Base-by-base conservation (phyloP, 92 coral and sea anemone species). In the Meandrina meandrites region DNA sequence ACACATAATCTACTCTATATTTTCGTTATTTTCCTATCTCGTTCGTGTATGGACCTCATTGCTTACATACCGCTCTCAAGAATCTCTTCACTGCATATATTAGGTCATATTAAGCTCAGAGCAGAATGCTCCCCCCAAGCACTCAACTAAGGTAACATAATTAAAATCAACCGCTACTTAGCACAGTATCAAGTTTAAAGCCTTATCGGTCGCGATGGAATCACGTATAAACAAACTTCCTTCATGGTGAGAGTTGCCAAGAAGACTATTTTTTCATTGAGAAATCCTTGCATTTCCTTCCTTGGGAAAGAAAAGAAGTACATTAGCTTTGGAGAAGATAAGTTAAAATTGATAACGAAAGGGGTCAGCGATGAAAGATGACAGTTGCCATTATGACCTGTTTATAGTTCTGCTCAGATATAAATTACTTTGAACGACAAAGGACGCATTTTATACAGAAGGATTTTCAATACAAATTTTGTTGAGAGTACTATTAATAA, bases 1-100 rank as follows among this genome's bases (percentile, higher is more conserved):
- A 64, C 69, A 66, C 35, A 66, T 28, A 27, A 66, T 66, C 34
- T 28, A 27, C 14, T 11, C 71, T 28, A 28, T 27, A 66, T 48
- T 68, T 51, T 24, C 50, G 78, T 27, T 81, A 69, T 80, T 80
- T n/a, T 60, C 37, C 60, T 16, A 78, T 51, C 67, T 30, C n/a
- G 66, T 48, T 53, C 64, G 37, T 53, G 9, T 34, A 32, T 36
- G 81, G 60, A 78, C 62, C 64, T 81, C 56, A 66, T 45, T 17
- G 35, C 75, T 62, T 1, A 62, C 51, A 66, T n/a, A 28, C 74
- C 81, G 30, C 3, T 18, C 40, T 53, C 8, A 37, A 80, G 34
- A 22, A 81, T 62, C 35, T n/a, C 84, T 81, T 81, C 36, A 40
- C 17, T 17, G 22, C 35, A 40, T 37, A n/a, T 80, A 40, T 58